Evolutionary conservation across 2,888 invertebrate genomes (phyloP).

Genomic region (Augiades crinisus): DNA sequence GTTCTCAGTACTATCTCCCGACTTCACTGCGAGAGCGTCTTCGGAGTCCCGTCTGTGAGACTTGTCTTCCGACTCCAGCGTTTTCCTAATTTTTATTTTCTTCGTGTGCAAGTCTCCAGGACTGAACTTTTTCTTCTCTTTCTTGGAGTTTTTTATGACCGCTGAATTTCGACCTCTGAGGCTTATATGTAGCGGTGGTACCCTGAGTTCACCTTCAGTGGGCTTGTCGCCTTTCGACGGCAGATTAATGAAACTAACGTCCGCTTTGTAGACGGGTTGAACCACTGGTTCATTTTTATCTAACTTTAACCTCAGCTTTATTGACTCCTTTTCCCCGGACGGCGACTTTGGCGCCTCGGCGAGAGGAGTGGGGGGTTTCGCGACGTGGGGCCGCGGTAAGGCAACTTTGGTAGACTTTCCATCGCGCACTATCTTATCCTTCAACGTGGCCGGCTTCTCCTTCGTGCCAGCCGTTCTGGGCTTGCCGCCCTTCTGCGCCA

Average conservation of each 20-base stretch:
- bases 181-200: constrained; percentile 94
- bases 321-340: constrained; percentile 84
- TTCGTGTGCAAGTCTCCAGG: constrained; percentile 75
- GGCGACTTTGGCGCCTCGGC: constrained; percentile 60
- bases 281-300: constrained; percentile 91
- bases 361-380: constrained; percentile 45
- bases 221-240: constrained; percentile 72
- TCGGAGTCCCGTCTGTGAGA: constrained; percentile 61
- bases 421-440: constrained; percentile 67
- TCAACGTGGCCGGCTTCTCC: constrained; percentile 64
- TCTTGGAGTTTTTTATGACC: constrained; percentile 90
- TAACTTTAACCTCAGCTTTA: constrained; percentile 90
- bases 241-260: constrained; percentile 86
- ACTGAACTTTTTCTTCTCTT: constrained; percentile 82
- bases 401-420: constrained; percentile 66
- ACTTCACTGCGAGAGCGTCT: constrained; percentile 56
- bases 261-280: constrained; percentile 89
- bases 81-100: constrained; percentile 77
- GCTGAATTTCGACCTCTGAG: constrained; percentile 92
- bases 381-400: constrained; percentile 55
- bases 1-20: constrained; percentile 57
- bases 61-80: constrained; percentile 61
- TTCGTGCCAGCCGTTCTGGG: constrained; percentile 60
- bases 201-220: constrained; percentile 86
- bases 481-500: constrained; percentile 66